These are phyloP conservation scores for Encarsia formosa DNA, from an alignment of 2,888 invertebrate genomes.

Conservation along the genomic window DNA sequence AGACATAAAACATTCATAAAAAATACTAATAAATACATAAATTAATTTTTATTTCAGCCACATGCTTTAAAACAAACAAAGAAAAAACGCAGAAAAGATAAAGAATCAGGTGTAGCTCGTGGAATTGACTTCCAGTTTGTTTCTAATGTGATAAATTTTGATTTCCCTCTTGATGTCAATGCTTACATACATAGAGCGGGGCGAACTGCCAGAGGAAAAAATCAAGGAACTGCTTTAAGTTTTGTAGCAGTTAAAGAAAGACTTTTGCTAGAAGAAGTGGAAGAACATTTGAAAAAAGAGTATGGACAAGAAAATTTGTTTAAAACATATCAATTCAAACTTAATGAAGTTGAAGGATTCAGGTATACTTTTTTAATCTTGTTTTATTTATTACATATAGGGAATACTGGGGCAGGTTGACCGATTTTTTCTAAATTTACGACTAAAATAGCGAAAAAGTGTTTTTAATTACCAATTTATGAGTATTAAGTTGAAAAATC, in stretches of 20 bases:
- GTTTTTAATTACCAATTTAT: no score
- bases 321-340: constrained; percentile 87
- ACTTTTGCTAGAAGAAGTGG: constrained; percentile 68
- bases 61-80: constrained; percentile 48
- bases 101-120: constrained; percentile 91
- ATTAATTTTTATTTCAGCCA: constrained; percentile 38
- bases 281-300: constrained; percentile 66
- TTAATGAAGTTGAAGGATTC: constrained; percentile 95
- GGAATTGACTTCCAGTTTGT: constrained; percentile 99
- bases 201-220: constrained; percentile 81
- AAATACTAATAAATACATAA: no score
- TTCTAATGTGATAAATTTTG: constrained; percentile 97
- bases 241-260: constrained; percentile 82
- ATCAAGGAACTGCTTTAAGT: constrained; percentile 82
- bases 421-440: no score
- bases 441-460: no score
- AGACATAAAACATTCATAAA: no score
- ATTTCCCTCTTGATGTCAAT: constrained; percentile 85
- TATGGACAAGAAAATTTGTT: constrained; percentile 59
- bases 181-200: constrained; percentile 97
- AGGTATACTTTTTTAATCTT: constrained; percentile 48
- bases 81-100: constrained; percentile 69
- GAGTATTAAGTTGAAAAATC: no score
- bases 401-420: no score
- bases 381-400: not conserved